phyloP scores from a whole-genome alignment of 2,797 vertebrate species.

The Pseudomugil gertrudae region DNA sequence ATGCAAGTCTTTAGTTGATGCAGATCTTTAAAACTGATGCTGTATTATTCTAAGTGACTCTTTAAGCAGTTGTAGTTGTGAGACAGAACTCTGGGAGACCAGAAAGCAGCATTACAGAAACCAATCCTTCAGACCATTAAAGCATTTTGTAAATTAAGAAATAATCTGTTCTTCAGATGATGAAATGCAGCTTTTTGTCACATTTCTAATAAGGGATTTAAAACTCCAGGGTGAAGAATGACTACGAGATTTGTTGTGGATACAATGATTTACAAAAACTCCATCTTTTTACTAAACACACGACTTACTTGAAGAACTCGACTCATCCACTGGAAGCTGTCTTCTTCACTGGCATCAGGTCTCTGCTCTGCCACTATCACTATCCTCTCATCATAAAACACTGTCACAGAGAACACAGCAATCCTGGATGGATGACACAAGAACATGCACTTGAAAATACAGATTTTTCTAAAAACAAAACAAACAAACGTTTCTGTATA shows the following conservation, averaged over 20 bases:
- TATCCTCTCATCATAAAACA: conserved; percentile 97
- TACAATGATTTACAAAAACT: background rate
- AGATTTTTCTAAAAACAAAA: background rate
- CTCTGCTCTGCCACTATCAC: conserved; percentile 97
- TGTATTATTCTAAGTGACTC: background rate
- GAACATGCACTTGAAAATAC: background rate
- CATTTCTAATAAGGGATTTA: background rate
- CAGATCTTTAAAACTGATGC: background rate
- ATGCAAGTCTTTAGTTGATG: too few species aligned
- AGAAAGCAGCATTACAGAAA: background rate
- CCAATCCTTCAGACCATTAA: background rate
- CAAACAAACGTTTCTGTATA: too few species aligned
- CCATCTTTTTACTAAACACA: too few species aligned
- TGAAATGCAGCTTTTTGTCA: background rate
- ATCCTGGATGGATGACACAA: conserved; percentile 81
- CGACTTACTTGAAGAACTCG: conserved; percentile 90
- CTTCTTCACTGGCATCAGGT: conserved; percentile 95
- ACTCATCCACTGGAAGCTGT: conserved; percentile 99
- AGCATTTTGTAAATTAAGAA: too few species aligned
- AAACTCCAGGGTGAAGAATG: background rate
- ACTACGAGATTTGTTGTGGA: background rate
- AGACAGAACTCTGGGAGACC: background rate
- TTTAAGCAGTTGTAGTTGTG: background rate
- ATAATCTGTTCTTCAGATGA: too few species aligned
- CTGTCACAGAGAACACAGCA: conserved; percentile 94